Evolutionary conservation across 2,113 vertebrate species (phyloP).

Genomic region (Leiothrix lutea): DNA sequence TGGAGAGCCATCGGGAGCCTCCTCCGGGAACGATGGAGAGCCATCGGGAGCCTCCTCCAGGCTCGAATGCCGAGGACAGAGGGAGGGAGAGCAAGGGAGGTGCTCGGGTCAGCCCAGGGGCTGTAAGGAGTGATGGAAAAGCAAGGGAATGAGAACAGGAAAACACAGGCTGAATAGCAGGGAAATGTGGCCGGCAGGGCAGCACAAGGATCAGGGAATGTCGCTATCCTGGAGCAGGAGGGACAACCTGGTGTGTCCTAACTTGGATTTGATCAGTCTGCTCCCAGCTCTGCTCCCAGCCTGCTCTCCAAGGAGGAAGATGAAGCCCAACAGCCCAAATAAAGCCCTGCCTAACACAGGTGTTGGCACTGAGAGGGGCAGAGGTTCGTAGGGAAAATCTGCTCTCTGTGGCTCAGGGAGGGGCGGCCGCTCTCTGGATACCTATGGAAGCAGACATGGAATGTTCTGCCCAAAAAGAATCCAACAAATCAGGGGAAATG

Average conservation of each 20-base stretch:
- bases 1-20: neutral
- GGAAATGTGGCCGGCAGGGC: neutral
- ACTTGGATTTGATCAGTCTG: fast-evolving
- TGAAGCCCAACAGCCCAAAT: neutral
- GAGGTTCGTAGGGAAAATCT: neutral
- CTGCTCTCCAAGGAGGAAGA: neutral
- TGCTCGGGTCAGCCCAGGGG: neutral
- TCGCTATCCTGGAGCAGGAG: fast-evolving
- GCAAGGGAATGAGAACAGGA: neutral
- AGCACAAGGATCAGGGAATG: neutral
- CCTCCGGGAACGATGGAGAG: neutral
- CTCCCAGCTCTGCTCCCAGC: neutral
- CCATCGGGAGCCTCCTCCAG: neutral
- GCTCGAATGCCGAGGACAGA: fast-evolving
- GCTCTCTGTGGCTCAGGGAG: fast-evolving
- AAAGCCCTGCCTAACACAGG: neutral
- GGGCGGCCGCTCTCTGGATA: fast-evolving
- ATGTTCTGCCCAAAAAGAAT: neutral
- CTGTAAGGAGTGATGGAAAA: fast-evolving
- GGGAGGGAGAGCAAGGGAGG: neutral
- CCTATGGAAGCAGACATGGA: neutral
- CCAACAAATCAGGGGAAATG: neutral
- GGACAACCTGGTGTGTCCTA: neutral
- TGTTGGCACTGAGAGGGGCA: neutral
- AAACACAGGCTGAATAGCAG: neutral